Conservation (phyloP, 1,140 invertebrate species). For the Bombus superbus region DNA sequence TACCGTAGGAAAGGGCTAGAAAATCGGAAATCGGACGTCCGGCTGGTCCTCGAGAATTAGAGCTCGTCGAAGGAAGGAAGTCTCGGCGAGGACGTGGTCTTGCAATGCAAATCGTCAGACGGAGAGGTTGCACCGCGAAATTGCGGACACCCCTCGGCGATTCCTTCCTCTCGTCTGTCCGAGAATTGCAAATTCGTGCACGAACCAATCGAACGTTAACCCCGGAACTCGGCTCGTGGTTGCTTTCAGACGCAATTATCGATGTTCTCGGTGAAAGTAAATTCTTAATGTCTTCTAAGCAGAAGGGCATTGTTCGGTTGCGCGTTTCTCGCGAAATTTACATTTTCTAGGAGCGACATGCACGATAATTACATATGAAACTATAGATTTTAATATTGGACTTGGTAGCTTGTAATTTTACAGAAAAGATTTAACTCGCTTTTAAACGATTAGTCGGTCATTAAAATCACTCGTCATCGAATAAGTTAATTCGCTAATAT, state of each 20-base stretch:
- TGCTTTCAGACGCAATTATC: conserved; percentile 41
- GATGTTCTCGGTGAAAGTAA: neutral
- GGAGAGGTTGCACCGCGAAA: conserved; percentile 54
- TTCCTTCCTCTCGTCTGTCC: conserved; percentile 37
- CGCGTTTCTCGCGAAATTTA: neutral
- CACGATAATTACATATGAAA: too few relatives aligned
- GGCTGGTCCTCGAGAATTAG: conserved; percentile 59
- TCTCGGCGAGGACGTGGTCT: conserved; percentile 47
- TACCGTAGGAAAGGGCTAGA: neutral
- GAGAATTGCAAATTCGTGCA: conserved; percentile 60
- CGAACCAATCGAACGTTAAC: conserved; percentile 26
- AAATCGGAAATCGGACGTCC: conserved; percentile 50
- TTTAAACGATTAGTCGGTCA: too few relatives aligned
- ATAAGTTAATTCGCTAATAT: too few relatives aligned
- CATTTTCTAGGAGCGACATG: too few relatives aligned
- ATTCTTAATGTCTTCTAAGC: neutral
- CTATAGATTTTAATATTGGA: too few relatives aligned
- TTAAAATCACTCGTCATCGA: too few relatives aligned
- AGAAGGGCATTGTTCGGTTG: neutral
- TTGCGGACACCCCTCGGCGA: conserved; percentile 55
- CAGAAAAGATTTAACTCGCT: too few relatives aligned
- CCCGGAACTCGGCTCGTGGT: neutral
- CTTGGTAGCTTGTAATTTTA: too few relatives aligned
- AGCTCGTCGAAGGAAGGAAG: conserved; percentile 39
- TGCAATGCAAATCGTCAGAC: conserved; percentile 63